A percentile compares a stretch with the other conserved stretches of the same genome.
Evolutionary conservation across 1,140 invertebrate genomes (phyloP).

Genomic region (Teleopsis dalmanni): DNA sequence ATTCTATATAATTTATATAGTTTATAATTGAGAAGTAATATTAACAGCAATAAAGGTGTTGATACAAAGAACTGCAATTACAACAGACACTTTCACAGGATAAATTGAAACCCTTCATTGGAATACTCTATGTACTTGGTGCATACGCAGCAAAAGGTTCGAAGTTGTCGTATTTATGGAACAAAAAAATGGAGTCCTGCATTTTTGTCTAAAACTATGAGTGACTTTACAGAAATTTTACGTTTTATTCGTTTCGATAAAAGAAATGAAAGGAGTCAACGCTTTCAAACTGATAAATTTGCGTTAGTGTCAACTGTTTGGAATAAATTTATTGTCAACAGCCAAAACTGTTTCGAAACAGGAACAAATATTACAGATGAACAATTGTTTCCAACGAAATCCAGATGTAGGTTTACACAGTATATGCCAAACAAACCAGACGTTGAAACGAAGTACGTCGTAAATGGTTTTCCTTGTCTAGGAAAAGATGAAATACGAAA

Average conservation of each 20-base stretch:
- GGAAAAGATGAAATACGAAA: constrained; percentile 26
- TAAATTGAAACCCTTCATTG: constrained; percentile 30
- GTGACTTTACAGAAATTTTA: constrained; percentile 20
- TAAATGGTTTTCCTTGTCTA: constrained; percentile 38
- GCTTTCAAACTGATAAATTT: background rate
- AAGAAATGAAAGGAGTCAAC: too few species aligned
- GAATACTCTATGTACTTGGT: constrained; percentile 25
- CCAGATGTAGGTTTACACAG: too few species aligned
- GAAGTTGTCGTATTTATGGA: constrained; percentile 32
- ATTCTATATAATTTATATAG: too few species aligned
- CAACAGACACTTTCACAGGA: constrained; percentile 13
- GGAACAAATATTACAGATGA: background rate
- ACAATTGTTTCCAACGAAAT: too few species aligned
- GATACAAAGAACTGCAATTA: too few species aligned
- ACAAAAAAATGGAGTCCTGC: too few species aligned
- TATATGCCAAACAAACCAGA: too few species aligned
- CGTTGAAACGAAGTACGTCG: constrained; percentile 33
- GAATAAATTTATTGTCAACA: background rate
- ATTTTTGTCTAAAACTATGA: constrained; percentile 39
- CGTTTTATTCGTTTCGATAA: background rate
- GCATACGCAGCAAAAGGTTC: constrained; percentile 26
- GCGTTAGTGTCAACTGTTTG: background rate
- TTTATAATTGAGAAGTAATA: too few species aligned
- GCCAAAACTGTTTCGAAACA: background rate
- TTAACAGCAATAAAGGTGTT: too few species aligned